These are phyloP conservation scores for Tupaia chinensis DNA, from an alignment of 2,113 vertebrate species.

Conservation along the genomic window DNA sequence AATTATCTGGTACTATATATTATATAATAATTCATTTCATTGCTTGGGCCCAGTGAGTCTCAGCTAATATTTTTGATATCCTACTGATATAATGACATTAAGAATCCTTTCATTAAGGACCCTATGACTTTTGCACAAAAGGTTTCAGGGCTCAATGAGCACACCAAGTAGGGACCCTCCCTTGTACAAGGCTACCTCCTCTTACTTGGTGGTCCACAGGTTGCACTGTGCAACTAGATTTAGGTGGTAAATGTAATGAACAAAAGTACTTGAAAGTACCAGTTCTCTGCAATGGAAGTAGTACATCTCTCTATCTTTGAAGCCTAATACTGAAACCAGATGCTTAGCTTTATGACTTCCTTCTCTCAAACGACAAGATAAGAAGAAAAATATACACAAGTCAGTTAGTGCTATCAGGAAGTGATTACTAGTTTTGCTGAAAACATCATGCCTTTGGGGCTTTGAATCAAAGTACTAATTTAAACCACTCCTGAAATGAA, in stretches of 20 bases:
- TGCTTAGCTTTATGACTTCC: slow-evolving; percentile 74
- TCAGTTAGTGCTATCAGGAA: slow-evolving; percentile 76
- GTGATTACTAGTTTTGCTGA: slow-evolving; percentile 76
- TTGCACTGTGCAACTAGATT: background rate
- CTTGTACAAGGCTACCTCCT: background rate
- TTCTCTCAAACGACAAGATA: slow-evolving; percentile 58
- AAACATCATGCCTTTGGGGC: slow-evolving; percentile 54
- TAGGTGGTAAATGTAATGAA: slow-evolving; percentile 19
- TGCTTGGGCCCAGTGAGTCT: background rate
- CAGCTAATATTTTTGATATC: background rate
- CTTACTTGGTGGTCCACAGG: background rate
- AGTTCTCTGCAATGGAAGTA: background rate
- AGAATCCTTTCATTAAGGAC: slow-evolving; percentile 31
- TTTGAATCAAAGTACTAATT: slow-evolving; percentile 59
- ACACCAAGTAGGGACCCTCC: background rate
- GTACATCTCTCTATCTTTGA: slow-evolving; percentile 65
- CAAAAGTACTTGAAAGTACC: slow-evolving; percentile 38
- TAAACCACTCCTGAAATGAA: slow-evolving; percentile 65
- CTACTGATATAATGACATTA: background rate
- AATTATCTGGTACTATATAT: background rate
- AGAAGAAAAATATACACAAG: slow-evolving; percentile 63
- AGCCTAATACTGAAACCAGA: slow-evolving; percentile 68
- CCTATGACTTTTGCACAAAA: slow-evolving; percentile 26
- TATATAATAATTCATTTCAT: background rate
- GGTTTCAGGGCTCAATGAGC: background rate